These are phyloP conservation scores for Crocuta crocuta DNA, from an alignment of 2,113 vertebrate species.

Conservation along the genomic window DNA sequence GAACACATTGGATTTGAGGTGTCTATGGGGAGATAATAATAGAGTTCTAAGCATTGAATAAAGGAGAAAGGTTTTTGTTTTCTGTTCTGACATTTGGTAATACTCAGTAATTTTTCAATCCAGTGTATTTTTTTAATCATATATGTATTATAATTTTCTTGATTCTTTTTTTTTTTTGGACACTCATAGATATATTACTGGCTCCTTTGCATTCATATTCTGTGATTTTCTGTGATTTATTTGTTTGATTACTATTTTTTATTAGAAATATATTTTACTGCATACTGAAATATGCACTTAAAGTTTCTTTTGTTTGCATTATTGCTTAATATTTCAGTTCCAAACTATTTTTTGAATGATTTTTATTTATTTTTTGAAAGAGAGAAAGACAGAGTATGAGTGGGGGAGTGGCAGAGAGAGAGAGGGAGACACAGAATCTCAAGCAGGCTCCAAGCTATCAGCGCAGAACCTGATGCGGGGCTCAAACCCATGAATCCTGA, in stretches of 20 bases:
- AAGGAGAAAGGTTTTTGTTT: neutral
- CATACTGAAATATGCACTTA: neutral
- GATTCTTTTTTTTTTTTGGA: neutral
- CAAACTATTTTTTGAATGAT: neutral
- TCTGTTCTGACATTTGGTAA: neutral
- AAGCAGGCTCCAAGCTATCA: too few species aligned
- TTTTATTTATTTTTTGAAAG: too few species aligned
- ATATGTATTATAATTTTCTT: neutral
- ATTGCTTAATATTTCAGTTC: neutral
- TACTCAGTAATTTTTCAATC: neutral
- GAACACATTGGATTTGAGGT: neutral
- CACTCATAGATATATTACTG: neutral
- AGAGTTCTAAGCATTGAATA: neutral
- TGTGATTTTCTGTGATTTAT: neutral
- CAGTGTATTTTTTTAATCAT: constrained; percentile 2
- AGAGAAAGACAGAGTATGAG: too few species aligned
- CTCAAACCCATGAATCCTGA: too few species aligned
- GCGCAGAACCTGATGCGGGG: too few species aligned
- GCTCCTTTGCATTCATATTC: neutral
- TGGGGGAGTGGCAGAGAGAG: too few species aligned
- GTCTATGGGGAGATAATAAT: neutral
- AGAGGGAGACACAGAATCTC: too few species aligned
- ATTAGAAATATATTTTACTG: neutral
- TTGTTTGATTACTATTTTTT: neutral
- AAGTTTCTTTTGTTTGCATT: neutral